A percentile compares a stretch with the other conserved stretches of the same genome.
Evolutionary conservation across 2,888 invertebrate genomes (phyloP).

Genomic region (Onchidella celtica): DNA sequence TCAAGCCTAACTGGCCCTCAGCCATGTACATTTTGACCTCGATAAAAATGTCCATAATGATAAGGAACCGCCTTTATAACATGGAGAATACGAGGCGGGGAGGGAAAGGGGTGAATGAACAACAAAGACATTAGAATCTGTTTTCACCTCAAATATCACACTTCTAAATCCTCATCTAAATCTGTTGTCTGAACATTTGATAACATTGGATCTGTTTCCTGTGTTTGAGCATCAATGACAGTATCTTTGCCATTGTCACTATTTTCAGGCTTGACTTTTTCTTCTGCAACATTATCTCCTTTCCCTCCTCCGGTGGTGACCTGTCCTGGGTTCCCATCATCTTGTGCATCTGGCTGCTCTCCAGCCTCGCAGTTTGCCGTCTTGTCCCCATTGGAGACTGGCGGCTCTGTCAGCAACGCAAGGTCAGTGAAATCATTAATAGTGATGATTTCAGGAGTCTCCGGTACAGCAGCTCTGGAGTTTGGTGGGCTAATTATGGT

Average conservation of each 20-base stretch:
- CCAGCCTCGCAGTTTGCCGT: neutral
- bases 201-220: constrained; percentile 1
- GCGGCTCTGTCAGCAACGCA: neutral
- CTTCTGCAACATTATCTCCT: neutral
- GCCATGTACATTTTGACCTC: no score
- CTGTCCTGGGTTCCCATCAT: neutral
- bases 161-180: neutral
- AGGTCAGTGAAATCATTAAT: constrained; percentile 32
- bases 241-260: neutral
- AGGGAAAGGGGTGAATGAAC: no score
- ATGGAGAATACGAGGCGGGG: no score
- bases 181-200: neutral
- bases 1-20: no score
- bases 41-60: no score
- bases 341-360: neutral
- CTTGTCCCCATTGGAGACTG: neutral
- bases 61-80: no score
- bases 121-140: no score
- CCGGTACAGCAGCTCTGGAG: neutral
- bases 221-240: neutral
- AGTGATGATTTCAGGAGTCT: constrained; percentile 27
- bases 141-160: no score
- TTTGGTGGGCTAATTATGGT: neutral
- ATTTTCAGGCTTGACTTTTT: neutral
- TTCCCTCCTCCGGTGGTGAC: neutral